Conservation (phyloP, 2,113 vertebrate species). For the Aleadryas rufinucha region DNA sequence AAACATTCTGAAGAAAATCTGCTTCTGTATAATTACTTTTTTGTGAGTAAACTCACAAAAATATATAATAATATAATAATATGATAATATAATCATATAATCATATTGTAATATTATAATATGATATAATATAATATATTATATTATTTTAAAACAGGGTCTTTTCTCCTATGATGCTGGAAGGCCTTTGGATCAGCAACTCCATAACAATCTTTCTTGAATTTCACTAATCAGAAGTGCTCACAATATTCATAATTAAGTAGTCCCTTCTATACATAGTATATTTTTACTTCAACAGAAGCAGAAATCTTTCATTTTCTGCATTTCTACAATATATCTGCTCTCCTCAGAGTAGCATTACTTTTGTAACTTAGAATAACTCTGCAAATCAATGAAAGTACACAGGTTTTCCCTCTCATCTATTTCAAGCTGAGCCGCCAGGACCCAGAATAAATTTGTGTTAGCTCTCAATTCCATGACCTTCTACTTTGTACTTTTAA, state of each 20-base stretch:
- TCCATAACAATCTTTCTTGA: neutral
- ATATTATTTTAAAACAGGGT: neutral
- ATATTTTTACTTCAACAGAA: neutral
- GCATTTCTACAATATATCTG: neutral
- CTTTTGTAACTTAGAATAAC: constrained; percentile 12
- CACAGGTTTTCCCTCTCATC: constrained; percentile 25
- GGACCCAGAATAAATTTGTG: constrained; percentile 28
- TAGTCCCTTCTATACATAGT: neutral
- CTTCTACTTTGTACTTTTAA: constrained; percentile 50
- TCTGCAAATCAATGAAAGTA: constrained; percentile 36
- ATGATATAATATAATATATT: too few relatives aligned
- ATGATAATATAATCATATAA: too few relatives aligned
- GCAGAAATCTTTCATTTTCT: neutral
- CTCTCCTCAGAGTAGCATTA: neutral
- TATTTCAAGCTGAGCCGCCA: constrained; percentile 27
- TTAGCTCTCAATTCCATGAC: constrained; percentile 22
- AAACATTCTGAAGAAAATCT: neutral
- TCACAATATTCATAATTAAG: neutral
- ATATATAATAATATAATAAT: too few relatives aligned
- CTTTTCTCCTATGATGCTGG: neutral
- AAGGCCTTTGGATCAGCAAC: neutral
- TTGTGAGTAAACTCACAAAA: neutral
- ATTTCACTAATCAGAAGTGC: neutral
- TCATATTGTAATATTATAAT: too few relatives aligned
- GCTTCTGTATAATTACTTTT: neutral